Evolutionary conservation across 1,140 invertebrate species (phyloP), one percentile per base, ranked within the genome.

Genomic region (Heliothis subflexa): DNA sequence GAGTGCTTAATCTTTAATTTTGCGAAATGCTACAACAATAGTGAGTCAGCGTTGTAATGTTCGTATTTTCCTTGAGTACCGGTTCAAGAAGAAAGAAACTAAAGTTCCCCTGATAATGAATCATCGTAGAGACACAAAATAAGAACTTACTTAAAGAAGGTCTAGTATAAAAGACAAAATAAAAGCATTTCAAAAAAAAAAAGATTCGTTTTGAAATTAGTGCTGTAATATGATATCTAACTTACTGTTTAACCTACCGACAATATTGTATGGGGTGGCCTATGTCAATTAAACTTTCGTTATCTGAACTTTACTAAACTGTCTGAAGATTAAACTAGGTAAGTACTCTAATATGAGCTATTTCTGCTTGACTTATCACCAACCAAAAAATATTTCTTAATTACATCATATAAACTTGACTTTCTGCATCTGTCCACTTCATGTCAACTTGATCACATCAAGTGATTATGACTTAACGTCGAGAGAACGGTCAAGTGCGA

Each of bases 41-140:
- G 50, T 71, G 68, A 71, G 14, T 71, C 68, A 71, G 18, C 13
- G 1, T 28, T 25, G 47, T 54, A n/a, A 40, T 40, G 50, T 71
- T 64, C 21, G 18, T 71, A 49, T 52, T 71, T 40, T 71, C 68
- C 64, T 68, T 49, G 28, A 25, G 28, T 71, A 71, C 68, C 68
- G 68, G 68, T 71, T 55, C 50, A 25, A 70, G 68, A 71, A 55
- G 68, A 71, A 71, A 54, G 47, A 68, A 50, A 52, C 47, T 52
- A 68, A 50, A 28, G 49, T 33, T 28, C 21, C 50, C 18, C 49
- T 40, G 25, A 54, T 40, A 45, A 64, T 71, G 68, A 71, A 54
- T 71, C 50, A 71, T 10, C 13, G 50, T 54, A 0, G 40, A 64
- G 62, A 10, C 4, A 64, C 40, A 12, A 21, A 47, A 64, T 47